Percentiles rank a stretch among this genome's conserved stretches.
Evolutionary conservation across 1,140 invertebrate species (phyloP).

Genomic region (Lepidurus apus): DNA sequence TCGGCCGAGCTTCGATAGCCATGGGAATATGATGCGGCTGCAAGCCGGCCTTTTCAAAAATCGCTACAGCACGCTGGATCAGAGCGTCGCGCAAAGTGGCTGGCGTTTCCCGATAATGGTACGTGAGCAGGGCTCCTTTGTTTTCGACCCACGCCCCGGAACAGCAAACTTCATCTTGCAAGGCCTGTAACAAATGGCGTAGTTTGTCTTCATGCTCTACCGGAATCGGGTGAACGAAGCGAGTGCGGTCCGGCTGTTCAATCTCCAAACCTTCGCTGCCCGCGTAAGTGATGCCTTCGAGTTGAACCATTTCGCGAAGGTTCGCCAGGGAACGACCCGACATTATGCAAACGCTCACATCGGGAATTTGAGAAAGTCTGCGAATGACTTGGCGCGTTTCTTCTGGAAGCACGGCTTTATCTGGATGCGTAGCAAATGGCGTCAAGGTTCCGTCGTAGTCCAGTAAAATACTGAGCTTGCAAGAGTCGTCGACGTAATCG

Average conservation of each 20-base stretch:
- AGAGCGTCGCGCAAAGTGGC: constrained; percentile 38
- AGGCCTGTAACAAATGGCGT: constrained; percentile 39
- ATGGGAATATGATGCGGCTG: constrained; percentile 41
- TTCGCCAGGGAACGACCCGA: constrained; percentile 45
- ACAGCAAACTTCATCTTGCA: constrained; percentile 41
- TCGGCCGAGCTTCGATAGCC: constrained; percentile 45
- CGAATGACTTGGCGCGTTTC: constrained; percentile 44
- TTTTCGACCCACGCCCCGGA: constrained; percentile 48
- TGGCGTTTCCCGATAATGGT: constrained; percentile 46
- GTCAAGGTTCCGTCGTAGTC: constrained; percentile 49
- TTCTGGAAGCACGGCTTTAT: constrained; percentile 43
- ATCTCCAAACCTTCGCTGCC: constrained; percentile 47
- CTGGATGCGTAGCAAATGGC: constrained; percentile 46
- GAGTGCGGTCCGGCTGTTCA: constrained; percentile 44
- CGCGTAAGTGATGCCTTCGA: constrained; percentile 46
- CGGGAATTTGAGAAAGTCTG: constrained; percentile 42
- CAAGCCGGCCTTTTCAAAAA: constrained; percentile 43
- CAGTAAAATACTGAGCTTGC: constrained; percentile 44
- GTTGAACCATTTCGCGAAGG: constrained; percentile 44
- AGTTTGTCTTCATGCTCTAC: constrained; percentile 44
- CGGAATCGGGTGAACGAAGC: constrained; percentile 45
- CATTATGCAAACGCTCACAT: constrained; percentile 45
- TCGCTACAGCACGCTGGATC: constrained; percentile 40
- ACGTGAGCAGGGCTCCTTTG: constrained; percentile 45
- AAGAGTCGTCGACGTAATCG: constrained; percentile 42